phyloP scores from a whole-genome alignment of 2,888 invertebrate species.

The Athripsodes cinereus region DNA sequence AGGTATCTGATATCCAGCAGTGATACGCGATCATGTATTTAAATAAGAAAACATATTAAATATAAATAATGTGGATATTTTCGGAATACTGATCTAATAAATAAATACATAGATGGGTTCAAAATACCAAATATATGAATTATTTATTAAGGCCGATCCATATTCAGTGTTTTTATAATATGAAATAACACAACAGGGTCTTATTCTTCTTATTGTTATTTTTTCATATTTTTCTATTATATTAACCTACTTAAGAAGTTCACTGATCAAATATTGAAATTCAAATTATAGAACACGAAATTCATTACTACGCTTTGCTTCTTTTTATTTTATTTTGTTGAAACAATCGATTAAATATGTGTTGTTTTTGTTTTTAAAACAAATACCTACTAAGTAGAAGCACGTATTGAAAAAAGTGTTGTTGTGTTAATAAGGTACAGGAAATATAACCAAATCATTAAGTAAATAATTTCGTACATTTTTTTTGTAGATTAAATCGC shows the following conservation, averaged over 20 bases:
- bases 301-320: neutral
- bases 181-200: neutral
- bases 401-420: too few relatives aligned
- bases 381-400: too few relatives aligned
- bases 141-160: neutral
- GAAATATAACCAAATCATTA: too few relatives aligned
- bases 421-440: too few relatives aligned
- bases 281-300: neutral
- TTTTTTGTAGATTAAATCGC: too few relatives aligned
- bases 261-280: neutral
- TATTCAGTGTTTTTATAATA: neutral
- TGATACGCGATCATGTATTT: neutral
- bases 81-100: neutral
- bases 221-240: neutral
- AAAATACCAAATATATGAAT: neutral
- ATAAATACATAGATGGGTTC: neutral
- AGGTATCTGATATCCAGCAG: neutral
- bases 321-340: too few relatives aligned
- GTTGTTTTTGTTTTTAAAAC: too few relatives aligned
- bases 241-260: neutral
- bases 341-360: too few relatives aligned
- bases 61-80: neutral
- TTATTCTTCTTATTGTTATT: neutral
- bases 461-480: too few relatives aligned
- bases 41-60: neutral